Percentiles rank a stretch among this genome's conserved stretches.
These are phyloP conservation scores for Tetrapedia diversipes DNA, from an alignment of 2,888 invertebrate genomes.

Conservation along the genomic window DNA sequence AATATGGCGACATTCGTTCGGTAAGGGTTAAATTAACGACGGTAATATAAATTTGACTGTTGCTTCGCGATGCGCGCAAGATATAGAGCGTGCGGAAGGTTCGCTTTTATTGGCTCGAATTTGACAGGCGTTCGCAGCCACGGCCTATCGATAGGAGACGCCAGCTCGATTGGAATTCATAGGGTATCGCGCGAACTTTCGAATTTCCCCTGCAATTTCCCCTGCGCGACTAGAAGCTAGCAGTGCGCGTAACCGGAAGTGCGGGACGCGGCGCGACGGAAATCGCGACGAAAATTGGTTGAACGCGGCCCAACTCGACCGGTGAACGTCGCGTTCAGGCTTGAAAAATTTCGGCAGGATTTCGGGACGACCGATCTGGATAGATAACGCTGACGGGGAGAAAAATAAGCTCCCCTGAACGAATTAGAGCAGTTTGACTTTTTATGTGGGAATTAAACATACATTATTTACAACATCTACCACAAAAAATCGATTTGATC, in stretches of 20 bases:
- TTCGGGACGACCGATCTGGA: neutral
- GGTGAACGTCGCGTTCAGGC: neutral
- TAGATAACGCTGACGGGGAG: too few species aligned
- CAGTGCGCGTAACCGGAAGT: constrained; percentile 74
- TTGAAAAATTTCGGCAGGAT: constrained; percentile 27
- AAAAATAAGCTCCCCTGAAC: neutral
- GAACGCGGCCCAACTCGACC: constrained; percentile 52
- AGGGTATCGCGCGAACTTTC: constrained; percentile 78
- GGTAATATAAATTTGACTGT: too few species aligned
- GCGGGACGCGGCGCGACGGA: constrained; percentile 73
- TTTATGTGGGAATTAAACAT: too few species aligned
- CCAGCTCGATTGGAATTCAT: constrained; percentile 73
- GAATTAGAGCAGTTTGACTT: too few species aligned
- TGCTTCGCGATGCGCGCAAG: too few species aligned
- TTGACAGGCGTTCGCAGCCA: constrained; percentile 10
- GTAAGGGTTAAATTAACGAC: too few species aligned
- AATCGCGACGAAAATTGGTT: constrained; percentile 79
- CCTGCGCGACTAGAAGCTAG: constrained; percentile 74
- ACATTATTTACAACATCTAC: too few species aligned
- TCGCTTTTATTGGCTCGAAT: constrained; percentile 40
- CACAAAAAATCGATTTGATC: too few species aligned
- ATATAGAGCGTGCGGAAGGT: too few species aligned
- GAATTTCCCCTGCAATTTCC: constrained; percentile 82
- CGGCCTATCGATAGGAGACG: constrained; percentile 36
- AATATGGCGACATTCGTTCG: too few species aligned